A percentile compares a stretch with the other conserved stretches of the same genome.
These are phyloP conservation scores for Neolamprologus devosi DNA, from an alignment of 2,113 vertebrate species.

Conservation along the genomic window DNA sequence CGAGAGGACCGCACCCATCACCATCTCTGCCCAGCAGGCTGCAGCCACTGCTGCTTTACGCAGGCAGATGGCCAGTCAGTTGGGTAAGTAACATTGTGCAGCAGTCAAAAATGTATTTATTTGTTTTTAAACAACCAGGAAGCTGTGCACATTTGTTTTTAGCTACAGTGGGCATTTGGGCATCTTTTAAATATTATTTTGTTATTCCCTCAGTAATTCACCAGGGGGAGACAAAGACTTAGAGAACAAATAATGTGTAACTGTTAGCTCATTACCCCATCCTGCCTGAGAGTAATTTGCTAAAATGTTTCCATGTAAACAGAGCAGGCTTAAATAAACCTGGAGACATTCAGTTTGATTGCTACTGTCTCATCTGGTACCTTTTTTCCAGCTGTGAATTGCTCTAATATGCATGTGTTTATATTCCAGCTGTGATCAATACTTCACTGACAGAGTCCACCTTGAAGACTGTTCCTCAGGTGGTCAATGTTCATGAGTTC, in stretches of 20 bases:
- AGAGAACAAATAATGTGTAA: neutral
- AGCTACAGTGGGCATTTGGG: neutral
- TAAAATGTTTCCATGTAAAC: neutral
- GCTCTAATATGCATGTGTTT: neutral
- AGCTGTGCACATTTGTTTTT: neutral
- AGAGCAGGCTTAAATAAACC: neutral
- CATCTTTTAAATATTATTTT: neutral
- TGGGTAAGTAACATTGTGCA: slow-evolving; percentile 67
- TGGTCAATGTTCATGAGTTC: slow-evolving; percentile 86
- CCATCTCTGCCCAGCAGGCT: slow-evolving; percentile 83
- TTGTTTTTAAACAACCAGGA: neutral
- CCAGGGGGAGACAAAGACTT: slow-evolving; percentile 55
- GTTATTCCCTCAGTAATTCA: neutral
- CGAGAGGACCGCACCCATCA: slow-evolving; percentile 65
- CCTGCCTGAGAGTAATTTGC: neutral
- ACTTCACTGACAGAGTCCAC: slow-evolving; percentile 83
- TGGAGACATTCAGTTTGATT: neutral
- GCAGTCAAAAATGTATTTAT: neutral
- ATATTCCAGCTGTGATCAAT: slow-evolving; percentile 59
- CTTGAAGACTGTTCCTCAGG: slow-evolving; percentile 85
- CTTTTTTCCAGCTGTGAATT: neutral
- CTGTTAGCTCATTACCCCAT: neutral
- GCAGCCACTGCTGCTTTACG: slow-evolving; percentile 84
- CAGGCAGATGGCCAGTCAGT: slow-evolving; percentile 85
- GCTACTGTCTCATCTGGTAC: neutral